These are phyloP conservation scores for Bombyx huttoni DNA, from an alignment of 2,888 invertebrate species.

Conservation along the genomic window DNA sequence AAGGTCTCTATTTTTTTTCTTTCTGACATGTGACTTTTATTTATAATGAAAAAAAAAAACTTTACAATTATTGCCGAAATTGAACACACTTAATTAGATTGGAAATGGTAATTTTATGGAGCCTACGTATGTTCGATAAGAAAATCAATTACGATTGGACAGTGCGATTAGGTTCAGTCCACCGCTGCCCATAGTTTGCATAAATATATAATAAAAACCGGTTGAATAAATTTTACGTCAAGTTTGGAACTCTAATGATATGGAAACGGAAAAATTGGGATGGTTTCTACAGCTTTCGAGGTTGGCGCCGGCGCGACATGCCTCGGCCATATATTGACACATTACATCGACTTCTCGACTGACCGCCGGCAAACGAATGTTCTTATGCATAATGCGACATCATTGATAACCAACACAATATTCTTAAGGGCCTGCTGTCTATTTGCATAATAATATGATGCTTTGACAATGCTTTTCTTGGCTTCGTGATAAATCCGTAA, in stretches of 20 bases:
- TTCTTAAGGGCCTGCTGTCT: constrained; percentile 3
- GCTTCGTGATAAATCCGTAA: not conserved
- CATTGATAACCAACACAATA: constrained; percentile 20
- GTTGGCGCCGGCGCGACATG: constrained; percentile 31
- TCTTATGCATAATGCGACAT: constrained; percentile 12
- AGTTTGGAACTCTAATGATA: constrained; percentile 33
- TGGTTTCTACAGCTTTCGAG: constrained; percentile 30
- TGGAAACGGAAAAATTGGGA: constrained; percentile 39
- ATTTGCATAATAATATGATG: constrained; percentile 32
- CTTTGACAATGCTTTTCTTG: constrained; percentile 8
- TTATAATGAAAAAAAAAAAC: too few species aligned
- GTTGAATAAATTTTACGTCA: constrained; percentile 33
- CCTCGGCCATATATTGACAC: constrained; percentile 11
- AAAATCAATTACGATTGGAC: constrained; percentile 35
- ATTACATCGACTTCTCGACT: constrained; percentile 6
- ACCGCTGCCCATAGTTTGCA: constrained; percentile 36
- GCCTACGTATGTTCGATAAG: constrained; percentile 27
- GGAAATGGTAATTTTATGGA: constrained; percentile 18
- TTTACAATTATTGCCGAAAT: constrained; percentile 19
- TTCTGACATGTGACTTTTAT: too few species aligned
- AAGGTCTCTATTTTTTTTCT: too few species aligned
- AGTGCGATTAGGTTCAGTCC: constrained; percentile 33
- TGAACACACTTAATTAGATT: constrained; percentile 20
- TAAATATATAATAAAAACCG: constrained; percentile 39
- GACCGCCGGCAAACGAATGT: constrained; percentile 10